A percentile compares a stretch with the other conserved stretches of the same genome.
phyloP scores from a whole-genome alignment of 2,888 invertebrate species.

The Busseola fusca region DNA sequence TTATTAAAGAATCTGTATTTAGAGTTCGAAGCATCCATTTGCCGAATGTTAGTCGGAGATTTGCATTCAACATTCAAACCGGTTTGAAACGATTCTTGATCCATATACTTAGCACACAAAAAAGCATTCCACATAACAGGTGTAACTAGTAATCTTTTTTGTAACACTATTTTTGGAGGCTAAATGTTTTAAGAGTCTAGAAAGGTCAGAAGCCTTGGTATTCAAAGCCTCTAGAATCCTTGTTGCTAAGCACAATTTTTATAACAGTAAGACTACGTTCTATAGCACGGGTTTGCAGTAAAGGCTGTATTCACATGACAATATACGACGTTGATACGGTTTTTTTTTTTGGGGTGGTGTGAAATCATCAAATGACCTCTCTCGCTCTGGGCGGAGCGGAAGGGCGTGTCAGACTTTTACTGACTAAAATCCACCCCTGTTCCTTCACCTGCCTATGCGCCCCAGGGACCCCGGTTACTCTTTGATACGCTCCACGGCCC shows the following conservation, averaged over 20 bases:
- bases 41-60: slow-evolving; percentile 33
- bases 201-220: slow-evolving; percentile 37
- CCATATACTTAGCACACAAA: slow-evolving; percentile 32
- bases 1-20: slow-evolving; percentile 25
- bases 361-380: too few species aligned
- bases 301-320: neutral
- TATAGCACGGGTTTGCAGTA: slow-evolving; percentile 1
- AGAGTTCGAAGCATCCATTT: slow-evolving; percentile 12
- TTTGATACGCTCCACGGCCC: too few species aligned
- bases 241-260: slow-evolving; percentile 12
- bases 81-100: slow-evolving; percentile 40
- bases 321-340: neutral
- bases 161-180: slow-evolving; percentile 32
- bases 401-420: too few species aligned
- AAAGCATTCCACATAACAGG: slow-evolving; percentile 46
- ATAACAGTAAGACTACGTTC: neutral
- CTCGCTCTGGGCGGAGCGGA: too few species aligned
- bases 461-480: too few species aligned
- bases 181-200: slow-evolving; percentile 26
- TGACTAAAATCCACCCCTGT: too few species aligned
- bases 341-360: too few species aligned
- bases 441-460: too few species aligned
- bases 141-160: slow-evolving; percentile 53
- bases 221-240: neutral
- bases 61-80: slow-evolving; percentile 48